Conservation (phyloP, 2,113 vertebrate species). For the Eptesicus fuscus region DNA sequence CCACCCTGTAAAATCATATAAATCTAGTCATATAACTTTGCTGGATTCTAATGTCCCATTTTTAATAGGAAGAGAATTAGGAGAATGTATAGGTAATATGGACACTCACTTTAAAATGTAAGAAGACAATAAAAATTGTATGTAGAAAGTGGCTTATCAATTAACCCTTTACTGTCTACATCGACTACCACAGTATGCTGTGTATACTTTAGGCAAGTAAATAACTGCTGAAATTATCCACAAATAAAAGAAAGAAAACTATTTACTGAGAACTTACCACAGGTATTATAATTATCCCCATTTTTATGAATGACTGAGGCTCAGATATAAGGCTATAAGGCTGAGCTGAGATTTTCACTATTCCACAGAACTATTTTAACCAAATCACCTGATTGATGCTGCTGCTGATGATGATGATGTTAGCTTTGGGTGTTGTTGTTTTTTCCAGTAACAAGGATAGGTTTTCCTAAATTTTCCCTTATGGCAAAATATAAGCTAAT, state of each 20-base stretch:
- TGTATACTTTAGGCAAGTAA: not conserved
- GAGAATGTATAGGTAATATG: not conserved
- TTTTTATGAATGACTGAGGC: not conserved
- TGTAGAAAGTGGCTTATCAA: not conserved
- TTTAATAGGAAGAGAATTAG: not conserved
- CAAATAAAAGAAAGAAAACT: not conserved
- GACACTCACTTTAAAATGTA: not conserved
- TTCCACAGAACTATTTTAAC: not conserved
- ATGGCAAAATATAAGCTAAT: not conserved
- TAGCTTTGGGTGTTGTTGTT: too few relatives aligned
- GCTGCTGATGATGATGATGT: not conserved
- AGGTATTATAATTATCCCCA: not conserved
- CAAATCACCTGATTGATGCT: not conserved
- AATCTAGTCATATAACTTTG: not conserved
- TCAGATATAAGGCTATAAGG: not conserved
- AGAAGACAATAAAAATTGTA: not conserved
- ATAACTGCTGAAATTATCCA: not conserved
- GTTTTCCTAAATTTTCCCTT: not conserved
- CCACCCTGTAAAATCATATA: not conserved
- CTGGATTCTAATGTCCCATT: not conserved
- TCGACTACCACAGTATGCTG: not conserved
- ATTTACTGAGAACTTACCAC: not conserved
- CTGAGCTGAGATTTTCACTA: not conserved
- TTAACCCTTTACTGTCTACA: not conserved
- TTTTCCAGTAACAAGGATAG: not conserved